A percentile compares a stretch with the other conserved stretches of the same genome.
Conservation (phyloP, 2,797 vertebrate species). For the Aplochiton taeniatus region DNA sequence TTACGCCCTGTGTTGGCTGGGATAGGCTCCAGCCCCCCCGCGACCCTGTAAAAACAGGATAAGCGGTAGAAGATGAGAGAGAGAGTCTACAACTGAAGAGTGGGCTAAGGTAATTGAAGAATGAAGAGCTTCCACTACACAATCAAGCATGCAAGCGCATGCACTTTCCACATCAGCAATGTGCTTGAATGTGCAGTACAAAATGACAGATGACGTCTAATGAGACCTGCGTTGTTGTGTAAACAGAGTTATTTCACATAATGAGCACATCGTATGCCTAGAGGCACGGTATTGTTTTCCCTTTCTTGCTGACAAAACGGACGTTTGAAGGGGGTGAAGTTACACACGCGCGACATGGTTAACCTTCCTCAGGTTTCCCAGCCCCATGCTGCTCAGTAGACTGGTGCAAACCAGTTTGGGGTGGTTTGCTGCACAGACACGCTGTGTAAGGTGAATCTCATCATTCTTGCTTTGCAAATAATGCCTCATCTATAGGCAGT, state of each 20-base stretch:
- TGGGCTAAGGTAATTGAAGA: background rate
- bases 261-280: background rate
- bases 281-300: conserved; percentile 1
- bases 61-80: too few relatives aligned
- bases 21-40: too few relatives aligned
- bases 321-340: conserved; percentile 35
- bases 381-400: conserved; percentile 44
- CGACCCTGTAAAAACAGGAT: too few relatives aligned
- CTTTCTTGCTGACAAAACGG: conserved; percentile 32
- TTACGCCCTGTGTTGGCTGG: too few relatives aligned
- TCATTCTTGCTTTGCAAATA: conserved; percentile 59
- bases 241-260: background rate
- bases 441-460: conserved; percentile 54
- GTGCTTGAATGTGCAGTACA: too few relatives aligned
- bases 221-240: too few relatives aligned
- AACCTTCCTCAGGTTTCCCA: conserved; percentile 49
- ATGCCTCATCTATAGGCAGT: conserved; percentile 53
- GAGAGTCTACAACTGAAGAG: too few relatives aligned
- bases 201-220: too few relatives aligned
- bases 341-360: conserved; percentile 52
- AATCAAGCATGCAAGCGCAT: too few relatives aligned
- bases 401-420: conserved; percentile 72
- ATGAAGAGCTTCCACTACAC: background rate
- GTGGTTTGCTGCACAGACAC: conserved; percentile 30
- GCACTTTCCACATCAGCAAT: too few relatives aligned